Percentiles rank a stretch among this genome's conserved stretches.
These are phyloP conservation scores for Pegoplata infirma DNA, from an alignment of 2,888 invertebrate genomes.

Conservation along the genomic window DNA sequence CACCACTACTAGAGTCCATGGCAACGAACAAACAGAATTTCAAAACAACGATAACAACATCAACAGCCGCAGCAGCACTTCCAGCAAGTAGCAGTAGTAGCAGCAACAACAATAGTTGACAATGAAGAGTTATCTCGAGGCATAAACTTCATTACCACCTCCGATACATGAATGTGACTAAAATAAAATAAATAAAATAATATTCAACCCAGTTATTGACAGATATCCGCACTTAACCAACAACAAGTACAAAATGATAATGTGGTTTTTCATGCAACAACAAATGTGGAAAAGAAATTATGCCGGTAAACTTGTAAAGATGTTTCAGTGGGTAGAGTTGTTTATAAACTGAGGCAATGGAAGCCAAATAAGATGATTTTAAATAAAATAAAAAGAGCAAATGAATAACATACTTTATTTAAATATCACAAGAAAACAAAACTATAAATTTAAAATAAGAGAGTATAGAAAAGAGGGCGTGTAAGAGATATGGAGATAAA, in stretches of 20 bases:
- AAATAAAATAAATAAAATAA: slow-evolving; percentile 10
- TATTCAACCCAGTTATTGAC: background rate
- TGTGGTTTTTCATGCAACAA: slow-evolving; percentile 5
- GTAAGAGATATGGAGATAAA: background rate
- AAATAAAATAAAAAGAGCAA: background rate
- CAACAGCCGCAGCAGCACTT: slow-evolving; percentile 36
- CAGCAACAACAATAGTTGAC: slow-evolving; percentile 52
- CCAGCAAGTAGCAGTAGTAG: slow-evolving; percentile 61
- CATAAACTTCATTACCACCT: slow-evolving; percentile 41
- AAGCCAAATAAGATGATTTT: slow-evolving; percentile 19
- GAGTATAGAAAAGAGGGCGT: background rate
- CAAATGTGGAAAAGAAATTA: slow-evolving; percentile 13
- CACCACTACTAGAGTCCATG: slow-evolving; percentile 63
- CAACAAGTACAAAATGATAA: slow-evolving; percentile 2
- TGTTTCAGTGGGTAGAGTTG: slow-evolving; percentile 24
- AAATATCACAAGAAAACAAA: background rate
- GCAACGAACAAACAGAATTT: slow-evolving; percentile 35
- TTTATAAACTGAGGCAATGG: slow-evolving; percentile 24
- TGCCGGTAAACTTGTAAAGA: background rate
- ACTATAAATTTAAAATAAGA: background rate
- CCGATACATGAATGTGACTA: slow-evolving; percentile 19
- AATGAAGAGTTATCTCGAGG: slow-evolving; percentile 11
- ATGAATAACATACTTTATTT: too few relatives aligned
- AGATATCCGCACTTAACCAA: background rate
- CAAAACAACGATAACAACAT: slow-evolving; percentile 18